phyloP scores from a whole-genome alignment of 2,888 invertebrate species.

The Sinelater perroti region DNA sequence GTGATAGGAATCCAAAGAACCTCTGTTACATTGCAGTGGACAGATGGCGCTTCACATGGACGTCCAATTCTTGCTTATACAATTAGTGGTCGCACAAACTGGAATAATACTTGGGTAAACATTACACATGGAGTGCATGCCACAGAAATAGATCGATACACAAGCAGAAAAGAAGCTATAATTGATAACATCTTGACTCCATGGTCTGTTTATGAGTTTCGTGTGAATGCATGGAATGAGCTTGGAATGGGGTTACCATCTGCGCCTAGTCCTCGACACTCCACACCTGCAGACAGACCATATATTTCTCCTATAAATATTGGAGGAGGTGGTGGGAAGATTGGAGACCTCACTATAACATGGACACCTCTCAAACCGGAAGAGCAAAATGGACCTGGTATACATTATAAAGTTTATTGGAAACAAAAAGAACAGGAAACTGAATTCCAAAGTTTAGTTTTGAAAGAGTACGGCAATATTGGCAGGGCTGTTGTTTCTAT shows the following conservation, averaged over 20 bases:
- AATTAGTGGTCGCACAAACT: constrained; percentile 85
- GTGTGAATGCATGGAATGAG: constrained; percentile 87
- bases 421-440: constrained; percentile 74
- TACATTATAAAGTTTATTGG: constrained; percentile 92
- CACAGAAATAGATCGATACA: constrained; percentile 79
- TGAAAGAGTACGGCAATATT: constrained; percentile 78
- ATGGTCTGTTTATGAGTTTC: constrained; percentile 90
- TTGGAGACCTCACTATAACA: constrained; percentile 90
- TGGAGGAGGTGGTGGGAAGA: constrained; percentile 94
- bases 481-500: constrained; percentile 83
- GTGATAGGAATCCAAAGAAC: constrained; percentile 79
- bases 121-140: constrained; percentile 74
- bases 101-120: constrained; percentile 83
- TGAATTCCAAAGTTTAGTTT: constrained; percentile 77
- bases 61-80: constrained; percentile 79
- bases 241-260: constrained; percentile 84
- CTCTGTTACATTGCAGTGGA: constrained; percentile 85
- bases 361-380: constrained; percentile 83
- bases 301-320: constrained; percentile 80
- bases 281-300: constrained; percentile 83
- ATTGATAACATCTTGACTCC: constrained; percentile 80
- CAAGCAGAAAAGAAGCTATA: constrained; percentile 77
- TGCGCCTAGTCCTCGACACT: constrained; percentile 84
- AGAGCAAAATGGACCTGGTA: constrained; percentile 88
- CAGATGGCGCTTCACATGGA: constrained; percentile 89